Base-by-base conservation (phyloP, 2,888 invertebrate genomes). In the Pharmacophagus antenor region DNA sequence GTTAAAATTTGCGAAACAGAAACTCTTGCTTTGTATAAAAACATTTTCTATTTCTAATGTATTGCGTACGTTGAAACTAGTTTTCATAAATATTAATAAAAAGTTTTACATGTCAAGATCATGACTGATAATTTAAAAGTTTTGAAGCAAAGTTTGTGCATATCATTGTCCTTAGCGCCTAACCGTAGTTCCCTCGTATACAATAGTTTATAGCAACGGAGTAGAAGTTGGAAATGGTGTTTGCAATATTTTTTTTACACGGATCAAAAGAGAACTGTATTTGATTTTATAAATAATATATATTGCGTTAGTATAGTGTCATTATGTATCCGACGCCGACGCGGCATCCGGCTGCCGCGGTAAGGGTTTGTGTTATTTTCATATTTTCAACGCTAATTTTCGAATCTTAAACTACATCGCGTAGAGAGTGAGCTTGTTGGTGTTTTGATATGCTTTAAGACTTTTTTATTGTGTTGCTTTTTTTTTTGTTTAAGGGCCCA, bases 341-440 rank as follows among this genome's bases (percentile, higher is more conserved):
- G 85, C 93, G 95, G 92, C 95, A 95, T 91, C 94, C 95, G 87
- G 93, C 94, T 81, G 93, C 93, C 82, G 92, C 94, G 91, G 94
- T 95, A 88, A 93, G 94, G 93, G 90, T 90, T 82, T 73, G 88
- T 89, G 72, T 80, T 80, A 69, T 76, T 79, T 73, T 66, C 62
- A 46, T 61, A 44, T 61, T 56, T 58, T 62, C 50, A 23, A 55
- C 37, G 59, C 61, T 64, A 64, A 62, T 17, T 51, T 56, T 41
- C 17, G n/a, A 15, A 27, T 46, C 46, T 42, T 23, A 8, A 57
- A 27, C 18, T 31, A n/a, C 12, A 44, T 21, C 18, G 27, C 15
- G 10, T 8, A 50, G 44, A 48, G 50, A 41, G 20, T 27, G 49
- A 46, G 59, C 54, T 63, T 52, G n/a, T 42, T 46, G 37, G 8